Percentiles rank a stretch among this genome's conserved stretches.
These are phyloP conservation scores for Rousettus madagascariensis DNA, from an alignment of 2,797 vertebrate species.

Conservation along the genomic window DNA sequence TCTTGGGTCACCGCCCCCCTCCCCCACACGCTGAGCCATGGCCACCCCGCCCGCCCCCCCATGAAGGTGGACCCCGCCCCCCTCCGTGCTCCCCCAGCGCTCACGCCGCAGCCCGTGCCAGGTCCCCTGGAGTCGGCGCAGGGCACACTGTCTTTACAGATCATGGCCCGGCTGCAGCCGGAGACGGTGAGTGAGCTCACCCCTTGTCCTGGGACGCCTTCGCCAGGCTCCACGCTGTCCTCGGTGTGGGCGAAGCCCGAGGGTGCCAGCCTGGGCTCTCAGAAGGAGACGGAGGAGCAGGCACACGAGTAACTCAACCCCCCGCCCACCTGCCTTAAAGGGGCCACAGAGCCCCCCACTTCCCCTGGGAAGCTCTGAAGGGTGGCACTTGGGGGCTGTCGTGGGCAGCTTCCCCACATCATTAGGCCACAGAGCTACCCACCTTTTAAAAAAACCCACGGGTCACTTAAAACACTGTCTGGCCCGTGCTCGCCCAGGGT, in stretches of 20 bases:
- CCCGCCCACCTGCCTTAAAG: neutral
- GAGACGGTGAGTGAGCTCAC: constrained; percentile 57
- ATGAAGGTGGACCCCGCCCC: fast-evolving
- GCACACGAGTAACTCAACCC: neutral
- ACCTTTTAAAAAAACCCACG: neutral
- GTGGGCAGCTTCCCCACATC: neutral
- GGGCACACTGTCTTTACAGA: neutral
- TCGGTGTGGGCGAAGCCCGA: fast-evolving
- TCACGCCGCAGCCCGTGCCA: neutral
- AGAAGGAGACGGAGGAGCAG: too few species aligned
- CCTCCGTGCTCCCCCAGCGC: neutral
- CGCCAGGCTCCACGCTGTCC: neutral
- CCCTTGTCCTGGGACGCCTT: neutral
- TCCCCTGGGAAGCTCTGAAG: neutral
- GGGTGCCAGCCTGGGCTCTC: neutral
- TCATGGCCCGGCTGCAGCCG: neutral
- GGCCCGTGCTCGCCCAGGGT: neutral
- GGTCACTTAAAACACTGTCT: neutral
- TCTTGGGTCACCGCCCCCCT: neutral
- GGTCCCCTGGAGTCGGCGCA: neutral
- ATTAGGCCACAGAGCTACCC: neutral
- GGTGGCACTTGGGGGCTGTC: fast-evolving
- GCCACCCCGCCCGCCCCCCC: neutral
- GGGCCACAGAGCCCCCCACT: fast-evolving
- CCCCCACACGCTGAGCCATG: fast-evolving